These are phyloP conservation scores for Pyrrhia umbra DNA, from an alignment of 2,888 invertebrate species.

Conservation along the genomic window DNA sequence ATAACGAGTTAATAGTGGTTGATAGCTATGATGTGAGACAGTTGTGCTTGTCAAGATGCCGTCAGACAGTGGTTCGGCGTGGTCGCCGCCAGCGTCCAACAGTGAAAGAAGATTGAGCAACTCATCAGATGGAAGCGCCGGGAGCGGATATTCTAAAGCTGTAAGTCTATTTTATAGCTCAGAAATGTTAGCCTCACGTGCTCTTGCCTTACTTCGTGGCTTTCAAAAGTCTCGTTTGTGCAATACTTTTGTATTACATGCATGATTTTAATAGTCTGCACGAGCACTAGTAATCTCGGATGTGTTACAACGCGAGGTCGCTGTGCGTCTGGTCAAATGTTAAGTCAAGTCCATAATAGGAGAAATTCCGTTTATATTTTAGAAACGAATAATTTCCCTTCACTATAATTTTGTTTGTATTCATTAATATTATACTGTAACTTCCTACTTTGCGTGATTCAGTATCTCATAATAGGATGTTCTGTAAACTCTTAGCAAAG, in stretches of 20 bases:
- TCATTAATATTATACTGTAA: no score
- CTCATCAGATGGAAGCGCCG: constrained; percentile 88
- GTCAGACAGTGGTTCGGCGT: constrained; percentile 87
- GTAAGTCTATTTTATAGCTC: constrained; percentile 74
- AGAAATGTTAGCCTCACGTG: constrained; percentile 38
- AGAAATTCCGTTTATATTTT: constrained; percentile 16
- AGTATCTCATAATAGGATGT: no score
- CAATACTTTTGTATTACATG: constrained; percentile 44
- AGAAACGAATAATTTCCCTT: constrained; percentile 12
- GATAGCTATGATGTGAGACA: constrained; percentile 83
- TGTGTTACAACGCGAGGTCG: constrained; percentile 44
- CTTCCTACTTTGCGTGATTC: no score
- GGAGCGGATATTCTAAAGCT: constrained; percentile 88
- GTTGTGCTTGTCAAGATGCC: constrained; percentile 83
- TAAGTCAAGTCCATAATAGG: constrained; percentile 8
- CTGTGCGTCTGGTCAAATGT: constrained; percentile 23
- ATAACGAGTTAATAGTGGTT: constrained; percentile 67
- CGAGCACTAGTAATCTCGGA: constrained; percentile 37
- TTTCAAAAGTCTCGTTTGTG: constrained; percentile 48
- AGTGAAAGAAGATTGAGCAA: constrained; percentile 88
- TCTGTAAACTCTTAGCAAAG: background rate
- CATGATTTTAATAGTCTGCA: constrained; percentile 38
- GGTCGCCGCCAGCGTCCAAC: constrained; percentile 87
- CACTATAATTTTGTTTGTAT: constrained; percentile 1
- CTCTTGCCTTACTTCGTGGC: constrained; percentile 39